Conservation (phyloP, 37 sponge, comb jelly and placozoan species). For the Crambe crambe region DNA sequence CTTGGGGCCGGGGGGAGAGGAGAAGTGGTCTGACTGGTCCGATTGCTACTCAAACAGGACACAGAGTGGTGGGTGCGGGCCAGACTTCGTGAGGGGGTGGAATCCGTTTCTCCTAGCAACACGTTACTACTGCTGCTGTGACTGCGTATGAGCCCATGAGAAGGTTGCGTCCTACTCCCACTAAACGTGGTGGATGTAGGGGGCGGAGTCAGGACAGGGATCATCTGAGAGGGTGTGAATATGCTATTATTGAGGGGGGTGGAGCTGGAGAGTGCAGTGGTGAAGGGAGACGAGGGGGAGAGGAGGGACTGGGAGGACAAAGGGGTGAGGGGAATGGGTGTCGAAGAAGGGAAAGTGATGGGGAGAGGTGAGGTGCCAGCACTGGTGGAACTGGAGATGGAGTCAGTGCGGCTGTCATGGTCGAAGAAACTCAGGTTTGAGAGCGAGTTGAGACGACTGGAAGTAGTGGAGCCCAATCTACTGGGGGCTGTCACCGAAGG, state of each 20-base stretch:
- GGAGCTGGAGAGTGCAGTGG: constrained; percentile 6
- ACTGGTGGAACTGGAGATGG: constrained; percentile 17
- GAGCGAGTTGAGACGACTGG: constrained; percentile 24
- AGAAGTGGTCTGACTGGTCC: not conserved
- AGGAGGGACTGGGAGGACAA: constrained; percentile 33
- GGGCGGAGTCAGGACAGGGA: constrained; percentile 1
- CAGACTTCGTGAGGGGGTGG: not conserved
- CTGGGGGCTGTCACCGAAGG: constrained; percentile 15
- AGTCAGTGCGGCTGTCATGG: constrained; percentile 12
- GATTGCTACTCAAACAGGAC: constrained; percentile 12
- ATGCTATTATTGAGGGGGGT: constrained; percentile 2
- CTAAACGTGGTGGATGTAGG: not conserved
- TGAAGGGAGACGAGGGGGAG: constrained; percentile 17
- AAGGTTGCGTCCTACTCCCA: not conserved
- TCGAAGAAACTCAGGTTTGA: constrained; percentile 19
- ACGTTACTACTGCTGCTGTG: constrained; percentile 38
- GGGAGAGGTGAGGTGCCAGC: not conserved
- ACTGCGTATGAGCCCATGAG: constrained; percentile 7
- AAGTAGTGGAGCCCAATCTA: constrained; percentile 3
- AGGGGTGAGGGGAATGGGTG: constrained; percentile 29
- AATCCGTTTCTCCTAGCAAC: constrained; percentile 4
- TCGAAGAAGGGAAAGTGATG: constrained; percentile 5
- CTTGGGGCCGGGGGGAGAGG: too few relatives aligned
- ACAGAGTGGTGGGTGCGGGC: constrained; percentile 15
- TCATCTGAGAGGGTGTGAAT: not conserved